phyloP scores from a whole-genome alignment of 1,140 invertebrate genomes.

The Hyphantria cunea region DNA sequence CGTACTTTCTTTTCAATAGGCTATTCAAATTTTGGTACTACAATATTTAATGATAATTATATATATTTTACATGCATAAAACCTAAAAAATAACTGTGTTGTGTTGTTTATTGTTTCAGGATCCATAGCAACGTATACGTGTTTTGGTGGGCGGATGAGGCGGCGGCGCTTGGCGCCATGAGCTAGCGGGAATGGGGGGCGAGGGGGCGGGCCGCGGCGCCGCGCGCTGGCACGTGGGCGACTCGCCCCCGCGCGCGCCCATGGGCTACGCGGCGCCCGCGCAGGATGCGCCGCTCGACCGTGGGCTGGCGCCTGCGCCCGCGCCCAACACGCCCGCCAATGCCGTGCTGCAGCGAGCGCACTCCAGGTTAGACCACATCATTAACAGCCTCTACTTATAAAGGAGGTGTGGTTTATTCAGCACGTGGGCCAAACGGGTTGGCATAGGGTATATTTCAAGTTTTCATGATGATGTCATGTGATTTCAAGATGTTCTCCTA shows the following conservation, averaged over 20 bases:
- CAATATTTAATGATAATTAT: too few relatives aligned
- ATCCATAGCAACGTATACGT: conserved; percentile 6
- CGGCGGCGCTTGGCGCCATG: conserved; percentile 61
- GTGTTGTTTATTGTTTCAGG: conserved; percentile 2
- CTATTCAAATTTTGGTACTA: too few relatives aligned
- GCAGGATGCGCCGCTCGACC: conserved; percentile 71
- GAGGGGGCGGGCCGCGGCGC: conserved; percentile 85
- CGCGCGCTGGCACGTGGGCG: conserved; percentile 85
- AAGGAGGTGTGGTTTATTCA: too few relatives aligned
- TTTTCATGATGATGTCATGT: too few relatives aligned
- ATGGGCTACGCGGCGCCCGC: conserved; percentile 78
- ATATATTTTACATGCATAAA: too few relatives aligned
- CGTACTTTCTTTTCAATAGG: too few relatives aligned
- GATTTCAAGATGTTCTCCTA: too few relatives aligned
- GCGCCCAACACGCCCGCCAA: conserved; percentile 77
- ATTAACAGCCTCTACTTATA: too few relatives aligned
- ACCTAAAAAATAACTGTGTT: too few relatives aligned
- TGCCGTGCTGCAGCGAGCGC: conserved; percentile 85
- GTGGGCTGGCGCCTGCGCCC: conserved; percentile 76
- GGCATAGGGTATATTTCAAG: too few relatives aligned
- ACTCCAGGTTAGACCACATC: conserved; percentile 23
- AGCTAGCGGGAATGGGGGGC: conserved; percentile 76
- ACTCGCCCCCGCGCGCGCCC: conserved; percentile 82
- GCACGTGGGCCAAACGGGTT: too few relatives aligned
- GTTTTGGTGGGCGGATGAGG: conserved; percentile 40